Evolutionary conservation across 2,113 vertebrate species (phyloP).

Genomic region (Centropristis striata): DNA sequence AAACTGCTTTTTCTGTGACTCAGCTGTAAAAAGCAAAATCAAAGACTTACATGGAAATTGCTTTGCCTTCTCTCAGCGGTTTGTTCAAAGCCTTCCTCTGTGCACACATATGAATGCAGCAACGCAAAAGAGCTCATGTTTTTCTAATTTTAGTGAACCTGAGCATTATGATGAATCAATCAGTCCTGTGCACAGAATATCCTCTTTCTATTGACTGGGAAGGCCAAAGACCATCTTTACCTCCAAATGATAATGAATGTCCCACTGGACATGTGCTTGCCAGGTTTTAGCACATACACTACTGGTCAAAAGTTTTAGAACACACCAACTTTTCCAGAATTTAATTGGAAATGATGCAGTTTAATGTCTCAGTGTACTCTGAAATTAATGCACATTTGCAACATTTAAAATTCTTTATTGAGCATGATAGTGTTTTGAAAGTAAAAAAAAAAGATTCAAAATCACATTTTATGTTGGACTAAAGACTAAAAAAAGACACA

Average conservation of each 20-base stretch:
- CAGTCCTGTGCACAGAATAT: not conserved
- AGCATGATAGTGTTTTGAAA: too few relatives aligned
- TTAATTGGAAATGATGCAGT: too few relatives aligned
- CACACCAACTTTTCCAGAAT: too few relatives aligned
- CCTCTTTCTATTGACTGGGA: not conserved
- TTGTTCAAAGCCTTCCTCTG: not conserved
- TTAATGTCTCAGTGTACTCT: too few relatives aligned
- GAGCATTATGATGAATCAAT: not conserved
- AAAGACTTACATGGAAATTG: not conserved
- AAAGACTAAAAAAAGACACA: too few relatives aligned
- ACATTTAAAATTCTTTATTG: too few relatives aligned
- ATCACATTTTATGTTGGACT: too few relatives aligned
- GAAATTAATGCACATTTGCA: too few relatives aligned
- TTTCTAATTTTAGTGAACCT: not conserved
- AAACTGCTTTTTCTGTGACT: not conserved
- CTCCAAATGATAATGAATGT: not conserved
- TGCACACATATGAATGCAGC: not conserved
- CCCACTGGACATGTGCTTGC: not conserved
- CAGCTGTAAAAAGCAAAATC: not conserved
- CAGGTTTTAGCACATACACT: too few relatives aligned
- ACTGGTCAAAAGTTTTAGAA: too few relatives aligned
- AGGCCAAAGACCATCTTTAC: not conserved
- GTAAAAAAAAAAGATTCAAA: too few relatives aligned
- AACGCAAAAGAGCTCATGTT: not conserved
- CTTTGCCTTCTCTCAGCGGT: not conserved